Evolutionary conservation across 1,140 invertebrate genomes (phyloP).

Genomic region (Pomacea maculata): DNA sequence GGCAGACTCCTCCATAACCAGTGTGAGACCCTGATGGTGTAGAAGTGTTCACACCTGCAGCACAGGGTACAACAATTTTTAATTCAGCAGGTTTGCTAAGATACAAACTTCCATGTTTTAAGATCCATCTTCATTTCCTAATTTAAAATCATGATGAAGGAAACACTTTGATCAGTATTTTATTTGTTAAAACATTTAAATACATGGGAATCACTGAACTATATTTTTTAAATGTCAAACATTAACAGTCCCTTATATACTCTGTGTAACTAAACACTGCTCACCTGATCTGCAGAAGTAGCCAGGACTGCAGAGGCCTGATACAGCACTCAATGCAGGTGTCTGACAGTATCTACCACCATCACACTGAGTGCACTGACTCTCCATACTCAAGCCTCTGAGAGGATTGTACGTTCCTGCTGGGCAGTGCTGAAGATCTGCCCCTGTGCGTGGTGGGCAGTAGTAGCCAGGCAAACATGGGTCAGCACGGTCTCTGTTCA

Average conservation of each 20-base stretch:
- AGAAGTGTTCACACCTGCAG: constrained; percentile 54
- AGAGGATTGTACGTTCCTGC: constrained; percentile 60
- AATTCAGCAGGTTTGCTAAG: neutral
- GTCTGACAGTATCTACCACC: constrained; percentile 58
- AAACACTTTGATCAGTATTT: too few species aligned
- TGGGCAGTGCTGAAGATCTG: constrained; percentile 58
- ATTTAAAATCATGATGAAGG: neutral
- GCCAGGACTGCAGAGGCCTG: constrained; percentile 51
- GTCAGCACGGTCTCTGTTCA: constrained; percentile 54
- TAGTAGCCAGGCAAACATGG: constrained; percentile 55
- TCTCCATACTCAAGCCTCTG: constrained; percentile 39
- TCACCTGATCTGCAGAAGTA: constrained; percentile 60
- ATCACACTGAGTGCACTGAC: constrained; percentile 59
- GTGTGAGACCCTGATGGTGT: constrained; percentile 53
- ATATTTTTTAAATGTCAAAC: neutral
- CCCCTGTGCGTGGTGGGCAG: constrained; percentile 57
- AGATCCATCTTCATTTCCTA: neutral
- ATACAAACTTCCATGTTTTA: constrained; percentile 2
- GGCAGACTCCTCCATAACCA: constrained; percentile 56
- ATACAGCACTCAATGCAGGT: constrained; percentile 38
- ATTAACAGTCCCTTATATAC: neutral
- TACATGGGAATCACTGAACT: too few species aligned
- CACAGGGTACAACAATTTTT: too few species aligned
- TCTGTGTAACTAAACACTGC: constrained; percentile 1
- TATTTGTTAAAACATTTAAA: too few species aligned